Evolutionary conservation across 2,797 vertebrate genomes (phyloP).

Genomic region (Labroides dimidiatus): DNA sequence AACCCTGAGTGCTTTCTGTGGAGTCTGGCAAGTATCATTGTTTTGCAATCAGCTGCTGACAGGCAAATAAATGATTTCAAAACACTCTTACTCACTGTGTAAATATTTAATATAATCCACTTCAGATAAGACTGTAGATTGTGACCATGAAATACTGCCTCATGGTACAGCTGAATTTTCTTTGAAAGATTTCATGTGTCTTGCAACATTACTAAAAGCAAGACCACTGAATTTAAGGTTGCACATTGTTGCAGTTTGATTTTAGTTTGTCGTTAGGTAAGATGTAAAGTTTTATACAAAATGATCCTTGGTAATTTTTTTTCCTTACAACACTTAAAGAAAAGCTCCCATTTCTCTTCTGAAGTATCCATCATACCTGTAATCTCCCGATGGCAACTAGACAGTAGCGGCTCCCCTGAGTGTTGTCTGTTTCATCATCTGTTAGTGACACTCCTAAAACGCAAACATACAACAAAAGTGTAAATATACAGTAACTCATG

Average conservation of each 20-base stretch:
- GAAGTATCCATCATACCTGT: conserved; percentile 82
- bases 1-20: background rate
- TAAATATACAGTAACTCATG: background rate
- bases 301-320: background rate
- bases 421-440: conserved; percentile 91
- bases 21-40: background rate
- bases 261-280: background rate
- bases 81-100: conserved; percentile 9
- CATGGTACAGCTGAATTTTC: background rate
- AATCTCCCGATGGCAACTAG: conserved; percentile 96
- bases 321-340: background rate
- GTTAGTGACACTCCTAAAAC: conserved; percentile 91
- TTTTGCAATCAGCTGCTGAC: background rate
- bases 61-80: conserved; percentile 3
- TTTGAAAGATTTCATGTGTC: background rate
- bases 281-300: background rate
- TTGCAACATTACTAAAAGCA: background rate
- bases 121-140: conserved; percentile 24
- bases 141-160: conserved; percentile 4
- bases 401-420: conserved; percentile 95
- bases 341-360: background rate
- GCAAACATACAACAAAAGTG: conserved; percentile 5
- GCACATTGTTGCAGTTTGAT: conserved; percentile 7
- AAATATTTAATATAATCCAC: conserved; percentile 28
- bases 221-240: background rate